Base-by-base conservation (phyloP, 2,888 invertebrate species). In the Sesia apiformis region DNA sequence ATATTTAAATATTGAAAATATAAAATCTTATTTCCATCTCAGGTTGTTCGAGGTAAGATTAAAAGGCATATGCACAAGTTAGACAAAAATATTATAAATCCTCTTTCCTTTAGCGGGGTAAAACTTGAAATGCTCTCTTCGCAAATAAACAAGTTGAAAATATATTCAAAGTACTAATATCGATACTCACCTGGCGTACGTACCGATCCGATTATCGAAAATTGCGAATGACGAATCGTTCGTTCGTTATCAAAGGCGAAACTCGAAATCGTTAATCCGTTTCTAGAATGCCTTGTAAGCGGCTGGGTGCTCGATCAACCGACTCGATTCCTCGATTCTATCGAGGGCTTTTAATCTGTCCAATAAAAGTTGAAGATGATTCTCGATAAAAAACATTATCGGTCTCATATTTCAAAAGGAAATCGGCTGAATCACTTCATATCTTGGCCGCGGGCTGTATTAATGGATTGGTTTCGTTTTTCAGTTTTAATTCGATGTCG, bases 341-440 rank as follows among this genome's bases (percentile, higher is more conserved):
- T 57, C 57, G 59, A 67, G 68, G 69, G 69, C 74, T 73, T 74
- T 76, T 75, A 74, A 76, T 76, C 73, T 70, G 60, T 63, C 66
- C 69, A 72, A 74, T 75, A 73, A 74, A 73, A 71, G 58, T 70
- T 69, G 62, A 46, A 66, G 72, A 70, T 69, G 63, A 62, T 64
- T 55, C 56, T 56, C 58, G 67, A 67, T 72, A 72, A 76, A 76
- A 76, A 76, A 69, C 67, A 69, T 72, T 69, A 70, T 69, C 70
- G 61, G 59, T 59, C 55, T 65, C 63, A 69, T 71, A 69, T 67
- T 72, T 69, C 63, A 68, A 70, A 64, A 62, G 63, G 58, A 60
- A 63, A 64, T 63, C 61, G 64, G 58, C 57, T 57, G 66, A 65
- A 65, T 67, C 74, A 78, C 71, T 78, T 76, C 72, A 69, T 74